Evolutionary conservation across 2,797 vertebrate species (phyloP).

Genomic region (Dryobates pubescens): DNA sequence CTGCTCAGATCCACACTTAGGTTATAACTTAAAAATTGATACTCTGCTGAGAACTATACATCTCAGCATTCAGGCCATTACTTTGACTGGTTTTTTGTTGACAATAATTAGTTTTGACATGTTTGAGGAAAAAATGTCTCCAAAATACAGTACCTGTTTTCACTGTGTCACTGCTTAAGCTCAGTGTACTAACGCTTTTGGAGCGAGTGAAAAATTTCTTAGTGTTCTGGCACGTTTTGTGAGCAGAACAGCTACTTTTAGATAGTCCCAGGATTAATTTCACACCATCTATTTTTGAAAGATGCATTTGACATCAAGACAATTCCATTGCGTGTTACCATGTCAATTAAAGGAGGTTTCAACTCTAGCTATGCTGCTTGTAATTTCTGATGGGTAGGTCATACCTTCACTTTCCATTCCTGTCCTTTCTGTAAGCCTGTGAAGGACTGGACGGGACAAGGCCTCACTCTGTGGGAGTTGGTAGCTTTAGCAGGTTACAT

Average conservation of each 20-base stretch:
- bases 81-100: neutral
- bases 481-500: neutral
- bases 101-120: neutral
- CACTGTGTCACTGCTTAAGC: neutral
- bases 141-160: neutral
- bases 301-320: neutral
- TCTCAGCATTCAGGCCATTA: neutral
- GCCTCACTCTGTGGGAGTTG: neutral
- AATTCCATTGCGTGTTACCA: neutral
- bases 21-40: neutral
- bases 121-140: neutral
- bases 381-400: neutral
- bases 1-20: slow-evolving; percentile 15
- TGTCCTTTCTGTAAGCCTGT: neutral
- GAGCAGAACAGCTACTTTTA: neutral
- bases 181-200: neutral
- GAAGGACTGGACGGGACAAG: neutral
- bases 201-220: neutral
- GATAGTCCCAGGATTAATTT: neutral
- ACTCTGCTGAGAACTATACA: neutral
- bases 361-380: neutral
- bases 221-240: neutral
- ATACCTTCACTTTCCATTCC: neutral
- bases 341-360: neutral
- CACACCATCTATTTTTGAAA: neutral